These are phyloP conservation scores for Lerista edwardsae DNA, from an alignment of 2,797 vertebrate genomes.

Conservation along the genomic window DNA sequence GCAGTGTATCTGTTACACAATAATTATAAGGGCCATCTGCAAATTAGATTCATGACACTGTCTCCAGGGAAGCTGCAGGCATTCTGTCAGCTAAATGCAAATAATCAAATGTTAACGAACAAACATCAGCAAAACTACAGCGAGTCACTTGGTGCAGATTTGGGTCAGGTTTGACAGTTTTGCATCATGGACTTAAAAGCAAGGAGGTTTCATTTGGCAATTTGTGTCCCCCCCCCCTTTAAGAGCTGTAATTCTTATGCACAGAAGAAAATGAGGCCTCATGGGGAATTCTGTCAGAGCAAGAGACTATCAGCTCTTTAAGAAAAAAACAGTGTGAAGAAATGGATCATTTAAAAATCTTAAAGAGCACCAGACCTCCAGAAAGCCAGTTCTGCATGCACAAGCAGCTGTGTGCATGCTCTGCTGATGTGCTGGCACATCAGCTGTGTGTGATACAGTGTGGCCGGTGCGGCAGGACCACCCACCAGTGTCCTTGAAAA, in stretches of 20 bases:
- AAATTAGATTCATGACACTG: constrained; percentile 49
- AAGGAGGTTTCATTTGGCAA: constrained; percentile 46
- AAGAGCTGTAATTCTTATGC: background rate
- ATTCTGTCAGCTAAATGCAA: constrained; percentile 60
- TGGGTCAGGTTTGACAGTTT: constrained; percentile 59
- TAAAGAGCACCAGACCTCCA: background rate
- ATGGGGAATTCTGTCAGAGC: background rate
- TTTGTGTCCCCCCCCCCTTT: constrained; percentile 24
- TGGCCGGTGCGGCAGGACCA: too few species aligned
- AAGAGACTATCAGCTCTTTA: background rate
- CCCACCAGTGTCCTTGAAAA: too few species aligned
- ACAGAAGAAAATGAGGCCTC: background rate
- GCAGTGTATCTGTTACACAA: constrained; percentile 43
- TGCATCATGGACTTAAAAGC: constrained; percentile 58
- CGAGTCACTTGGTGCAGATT: constrained; percentile 54
- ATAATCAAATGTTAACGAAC: constrained; percentile 60
- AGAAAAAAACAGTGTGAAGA: background rate
- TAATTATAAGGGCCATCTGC: constrained; percentile 40
- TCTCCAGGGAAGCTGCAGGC: constrained; percentile 58
- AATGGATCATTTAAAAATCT: background rate
- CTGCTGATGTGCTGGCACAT: background rate
- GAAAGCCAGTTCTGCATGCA: background rate
- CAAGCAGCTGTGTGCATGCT: background rate
- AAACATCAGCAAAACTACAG: constrained; percentile 55
- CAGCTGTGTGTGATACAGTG: too few species aligned